Percentiles rank a stretch among this genome's conserved stretches.
Conservation (phyloP, 2,888 invertebrate genomes). For the Perizoma flavofasciatum region DNA sequence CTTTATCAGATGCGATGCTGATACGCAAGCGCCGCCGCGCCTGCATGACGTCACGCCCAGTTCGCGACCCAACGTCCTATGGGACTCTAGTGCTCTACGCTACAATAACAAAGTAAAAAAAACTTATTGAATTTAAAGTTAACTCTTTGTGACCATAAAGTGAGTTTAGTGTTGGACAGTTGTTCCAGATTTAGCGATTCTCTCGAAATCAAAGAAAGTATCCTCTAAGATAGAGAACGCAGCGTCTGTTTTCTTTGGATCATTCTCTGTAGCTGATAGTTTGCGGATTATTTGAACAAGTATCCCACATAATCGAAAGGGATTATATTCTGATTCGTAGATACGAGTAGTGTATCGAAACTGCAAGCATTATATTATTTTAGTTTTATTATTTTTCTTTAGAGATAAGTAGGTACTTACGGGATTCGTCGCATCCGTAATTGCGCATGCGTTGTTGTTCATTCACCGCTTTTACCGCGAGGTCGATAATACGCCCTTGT, state of each 20-base stretch:
- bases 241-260: constrained; percentile 23
- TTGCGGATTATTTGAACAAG: neutral
- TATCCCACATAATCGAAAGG: neutral
- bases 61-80: constrained; percentile 57
- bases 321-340: no score
- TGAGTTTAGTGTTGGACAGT: constrained; percentile 1
- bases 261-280: constrained; percentile 12
- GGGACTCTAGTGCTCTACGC: constrained; percentile 49
- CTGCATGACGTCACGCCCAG: constrained; percentile 73
- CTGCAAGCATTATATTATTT: neutral
- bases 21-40: constrained; percentile 74
- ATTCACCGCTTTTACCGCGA: constrained; percentile 35
- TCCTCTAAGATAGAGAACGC: neutral
- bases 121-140: neutral
- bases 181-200: neutral
- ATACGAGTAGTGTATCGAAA: no score
- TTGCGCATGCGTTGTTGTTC: constrained; percentile 36
- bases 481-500: constrained; percentile 34
- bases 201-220: neutral
- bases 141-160: constrained; percentile 20
- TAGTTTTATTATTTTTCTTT: constrained; percentile 6
- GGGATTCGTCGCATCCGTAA: constrained; percentile 29
- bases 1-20: constrained; percentile 46
- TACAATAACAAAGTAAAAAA: constrained; percentile 34
- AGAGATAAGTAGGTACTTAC: neutral